Evolutionary conservation across 2,888 invertebrate species (phyloP), one percentile per base, ranked within the genome.

Genomic region (Gerosis bhagava): DNA sequence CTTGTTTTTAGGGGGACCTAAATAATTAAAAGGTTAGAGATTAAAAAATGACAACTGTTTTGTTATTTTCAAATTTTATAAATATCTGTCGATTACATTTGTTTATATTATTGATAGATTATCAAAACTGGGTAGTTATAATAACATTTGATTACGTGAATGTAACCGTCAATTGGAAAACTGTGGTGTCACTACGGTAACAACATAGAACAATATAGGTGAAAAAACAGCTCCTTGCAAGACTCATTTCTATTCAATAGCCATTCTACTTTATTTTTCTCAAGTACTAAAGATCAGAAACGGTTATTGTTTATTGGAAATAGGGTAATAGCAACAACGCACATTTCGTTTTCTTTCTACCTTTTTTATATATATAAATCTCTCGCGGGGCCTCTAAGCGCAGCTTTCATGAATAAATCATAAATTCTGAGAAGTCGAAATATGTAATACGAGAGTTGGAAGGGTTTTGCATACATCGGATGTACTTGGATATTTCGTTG

Each of bases 391-490:
- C 29, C 31, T 45, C 24, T 45, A 45, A 45, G 36, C 44, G 36
- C 44, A 45, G 31, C 29, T 24, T 37, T 37, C 44, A 45, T 45
- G 44, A 45, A 45, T 45, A 45, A 45, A 45, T 45, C 44, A 45
- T 45, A 45, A 37, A 37, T 37, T 37, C 24, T 17, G 45, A 16
- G 36, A 37, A 45, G 31, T 37, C 17, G 31, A 45, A 45, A 37
- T 36, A 25, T 45, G 29, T 37, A 37, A 37, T 29, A 31, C n/a
- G 45, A 31, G 37, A 31, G 29, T 45, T 31, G 22, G 13, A n/a
- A 19, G 35, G 13, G n/a, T 44, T 43, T 21, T 16, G 26, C 34
- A 19, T 35, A 35, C 12, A 35, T 35, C 34, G 12, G 37, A 26
- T 17, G 12, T 26, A 7, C 26, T 3, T 2, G n/a, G n/a, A 11